A percentile compares a stretch with the other conserved stretches of the same genome.
These are phyloP conservation scores for Gila robusta DNA, from an alignment of 2,797 vertebrate species.

Conservation along the genomic window DNA sequence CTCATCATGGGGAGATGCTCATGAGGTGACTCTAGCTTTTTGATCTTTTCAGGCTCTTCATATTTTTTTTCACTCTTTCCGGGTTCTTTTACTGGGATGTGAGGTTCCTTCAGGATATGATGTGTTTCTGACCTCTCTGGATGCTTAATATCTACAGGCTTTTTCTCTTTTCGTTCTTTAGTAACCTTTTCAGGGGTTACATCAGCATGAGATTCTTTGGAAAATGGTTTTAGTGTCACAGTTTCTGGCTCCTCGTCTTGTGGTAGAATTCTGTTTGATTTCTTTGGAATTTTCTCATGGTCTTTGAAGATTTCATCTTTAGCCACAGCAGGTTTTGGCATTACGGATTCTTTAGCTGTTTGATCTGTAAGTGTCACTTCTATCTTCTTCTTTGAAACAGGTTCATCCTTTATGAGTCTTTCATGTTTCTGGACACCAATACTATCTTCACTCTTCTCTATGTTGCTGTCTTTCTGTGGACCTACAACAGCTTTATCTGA, in stretches of 20 bases:
- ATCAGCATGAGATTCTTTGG: slow-evolving; percentile 56
- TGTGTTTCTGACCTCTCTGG: slow-evolving; percentile 38
- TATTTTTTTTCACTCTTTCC: slow-evolving; percentile 43
- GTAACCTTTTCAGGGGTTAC: slow-evolving; percentile 49
- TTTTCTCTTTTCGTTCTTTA: slow-evolving; percentile 48
- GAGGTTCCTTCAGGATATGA: slow-evolving; percentile 26
- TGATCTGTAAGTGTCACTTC: slow-evolving; percentile 33
- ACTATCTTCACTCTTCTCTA: slow-evolving; percentile 38
- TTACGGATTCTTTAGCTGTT: slow-evolving; percentile 41
- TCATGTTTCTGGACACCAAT: slow-evolving; percentile 38
- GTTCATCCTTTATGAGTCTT: slow-evolving; percentile 56
- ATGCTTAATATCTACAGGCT: slow-evolving; percentile 52
- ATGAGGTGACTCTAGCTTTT: slow-evolving; percentile 48
- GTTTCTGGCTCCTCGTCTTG: slow-evolving; percentile 63
- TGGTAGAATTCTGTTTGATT: slow-evolving; percentile 59
- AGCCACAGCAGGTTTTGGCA: slow-evolving; percentile 32
- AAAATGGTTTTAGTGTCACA: slow-evolving; percentile 57
- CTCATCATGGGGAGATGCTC: slow-evolving; percentile 46
- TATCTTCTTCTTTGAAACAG: slow-evolving; percentile 41
- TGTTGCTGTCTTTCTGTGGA: slow-evolving; percentile 45
- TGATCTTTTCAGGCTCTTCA: slow-evolving; percentile 47
- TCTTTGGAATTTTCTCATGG: slow-evolving; percentile 48
- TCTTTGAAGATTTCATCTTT: slow-evolving; percentile 50
- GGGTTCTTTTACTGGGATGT: slow-evolving; percentile 42
- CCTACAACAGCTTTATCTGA: slow-evolving; percentile 37